Percentiles rank a stretch among this genome's conserved stretches.
These are phyloP conservation scores for Poeciliopsis turrubarensis DNA, from an alignment of 2,113 vertebrate genomes.

Conservation along the genomic window DNA sequence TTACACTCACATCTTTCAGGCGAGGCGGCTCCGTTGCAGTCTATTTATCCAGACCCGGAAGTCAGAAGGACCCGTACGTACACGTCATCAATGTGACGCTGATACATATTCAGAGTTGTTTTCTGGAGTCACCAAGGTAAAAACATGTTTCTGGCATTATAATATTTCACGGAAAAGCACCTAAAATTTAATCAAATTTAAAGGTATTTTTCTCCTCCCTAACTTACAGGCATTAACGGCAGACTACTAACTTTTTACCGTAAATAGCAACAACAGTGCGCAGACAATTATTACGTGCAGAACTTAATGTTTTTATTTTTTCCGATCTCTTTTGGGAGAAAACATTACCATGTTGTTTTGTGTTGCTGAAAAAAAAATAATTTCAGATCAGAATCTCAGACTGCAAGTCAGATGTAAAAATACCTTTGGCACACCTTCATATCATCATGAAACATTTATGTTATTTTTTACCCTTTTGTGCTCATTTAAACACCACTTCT, in stretches of 20 bases:
- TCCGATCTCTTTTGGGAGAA: too few relatives aligned
- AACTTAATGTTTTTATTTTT: too few relatives aligned
- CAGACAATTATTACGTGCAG: not conserved
- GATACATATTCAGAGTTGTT: not conserved
- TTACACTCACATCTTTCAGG: conserved; percentile 70
- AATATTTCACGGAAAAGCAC: not conserved
- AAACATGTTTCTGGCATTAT: accelerated
- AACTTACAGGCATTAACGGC: conserved; percentile 44
- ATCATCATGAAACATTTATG: too few relatives aligned
- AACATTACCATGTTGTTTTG: too few relatives aligned
- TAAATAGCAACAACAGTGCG: conserved; percentile 23
- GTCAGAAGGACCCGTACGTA: conserved; percentile 70
- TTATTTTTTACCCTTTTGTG: too few relatives aligned
- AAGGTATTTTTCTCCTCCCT: not conserved
- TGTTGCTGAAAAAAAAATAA: too few relatives aligned
- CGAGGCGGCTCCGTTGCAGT: conserved; percentile 8
- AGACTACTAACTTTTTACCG: conserved; percentile 27
- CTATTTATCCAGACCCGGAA: conserved; percentile 75
- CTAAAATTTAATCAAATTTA: not conserved
- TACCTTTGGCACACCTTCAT: too few relatives aligned
- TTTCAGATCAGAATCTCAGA: too few relatives aligned
- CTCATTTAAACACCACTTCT: too few relatives aligned
- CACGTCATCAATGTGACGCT: conserved; percentile 73
- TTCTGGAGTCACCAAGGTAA: accelerated
- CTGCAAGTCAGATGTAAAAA: too few relatives aligned